phyloP scores from a whole-genome alignment of 2,113 vertebrate species.

The Malurus cyaneus region DNA sequence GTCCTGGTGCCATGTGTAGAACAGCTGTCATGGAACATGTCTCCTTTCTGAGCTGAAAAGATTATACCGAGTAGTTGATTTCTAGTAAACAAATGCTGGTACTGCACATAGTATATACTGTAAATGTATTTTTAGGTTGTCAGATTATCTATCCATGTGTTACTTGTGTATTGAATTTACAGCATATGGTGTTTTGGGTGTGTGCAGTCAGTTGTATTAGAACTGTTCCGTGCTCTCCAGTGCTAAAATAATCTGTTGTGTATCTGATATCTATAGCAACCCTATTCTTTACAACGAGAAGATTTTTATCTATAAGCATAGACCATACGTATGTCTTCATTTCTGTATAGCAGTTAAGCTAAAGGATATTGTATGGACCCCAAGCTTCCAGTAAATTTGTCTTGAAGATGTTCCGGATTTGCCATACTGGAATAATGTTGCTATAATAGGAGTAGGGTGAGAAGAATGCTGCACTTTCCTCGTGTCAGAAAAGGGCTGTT shows the following conservation, averaged over 20 bases:
- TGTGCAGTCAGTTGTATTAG: neutral
- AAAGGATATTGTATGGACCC: neutral
- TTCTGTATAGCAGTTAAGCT: neutral
- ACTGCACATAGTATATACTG: neutral
- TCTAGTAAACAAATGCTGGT: neutral
- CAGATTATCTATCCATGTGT: neutral
- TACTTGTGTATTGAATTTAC: neutral
- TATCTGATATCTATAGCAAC: neutral
- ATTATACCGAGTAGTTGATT: neutral
- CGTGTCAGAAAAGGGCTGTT: neutral
- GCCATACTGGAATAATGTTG: neutral
- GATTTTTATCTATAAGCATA: rapidly evolving
- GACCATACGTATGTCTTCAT: neutral
- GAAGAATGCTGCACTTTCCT: neutral
- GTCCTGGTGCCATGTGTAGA: neutral
- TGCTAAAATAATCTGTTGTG: neutral
- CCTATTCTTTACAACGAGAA: neutral
- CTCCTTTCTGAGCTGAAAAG: conserved; percentile 20
- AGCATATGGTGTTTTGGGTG: neutral
- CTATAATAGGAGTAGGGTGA: neutral
- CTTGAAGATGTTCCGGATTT: neutral
- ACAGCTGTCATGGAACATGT: neutral
- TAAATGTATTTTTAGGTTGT: conserved; percentile 30
- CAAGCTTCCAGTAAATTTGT: neutral
- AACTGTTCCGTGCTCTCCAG: neutral